Evolutionary conservation across 2,888 invertebrate genomes (phyloP).

Genomic region (Parnassius glacialis): DNA sequence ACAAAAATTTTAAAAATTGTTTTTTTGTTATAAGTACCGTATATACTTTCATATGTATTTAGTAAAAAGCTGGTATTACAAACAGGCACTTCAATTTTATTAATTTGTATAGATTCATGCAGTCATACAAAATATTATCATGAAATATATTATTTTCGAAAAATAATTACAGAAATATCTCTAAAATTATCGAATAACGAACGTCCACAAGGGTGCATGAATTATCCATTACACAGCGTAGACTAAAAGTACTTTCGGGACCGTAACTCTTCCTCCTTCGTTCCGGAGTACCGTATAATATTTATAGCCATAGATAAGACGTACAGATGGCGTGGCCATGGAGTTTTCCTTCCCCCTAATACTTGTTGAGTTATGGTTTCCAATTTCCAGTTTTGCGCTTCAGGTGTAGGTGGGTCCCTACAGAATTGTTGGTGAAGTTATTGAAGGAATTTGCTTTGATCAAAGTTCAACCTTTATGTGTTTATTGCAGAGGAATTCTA

Average conservation of each 20-base stretch:
- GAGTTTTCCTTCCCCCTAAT: slow-evolving; percentile 77
- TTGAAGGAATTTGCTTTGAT: slow-evolving; percentile 35
- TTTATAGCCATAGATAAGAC: slow-evolving; percentile 76
- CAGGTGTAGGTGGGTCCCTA: slow-evolving; percentile 56
- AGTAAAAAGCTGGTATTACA: too few species aligned
- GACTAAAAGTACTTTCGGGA: slow-evolving; percentile 64
- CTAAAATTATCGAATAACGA: slow-evolving; percentile 64
- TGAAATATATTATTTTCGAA: neutral
- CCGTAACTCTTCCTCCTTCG: slow-evolving; percentile 72
- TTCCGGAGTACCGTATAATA: slow-evolving; percentile 66
- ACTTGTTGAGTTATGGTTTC: slow-evolving; percentile 79
- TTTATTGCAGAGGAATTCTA: slow-evolving; percentile 12
- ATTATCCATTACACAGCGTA: slow-evolving; percentile 70
- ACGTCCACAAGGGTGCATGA: slow-evolving; percentile 70
- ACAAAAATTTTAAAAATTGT: too few species aligned
- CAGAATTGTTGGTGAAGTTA: slow-evolving; percentile 43
- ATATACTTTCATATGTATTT: too few species aligned
- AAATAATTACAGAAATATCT: slow-evolving; percentile 68
- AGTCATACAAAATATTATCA: neutral
- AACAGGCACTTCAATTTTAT: too few species aligned
- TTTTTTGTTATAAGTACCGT: too few species aligned
- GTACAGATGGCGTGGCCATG: slow-evolving; percentile 72
- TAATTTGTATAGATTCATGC: neutral
- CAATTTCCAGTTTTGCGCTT: slow-evolving; percentile 75
- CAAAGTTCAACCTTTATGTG: slow-evolving; percentile 28